Evolutionary conservation across 1,140 invertebrate genomes (phyloP).

Genomic region (Trichonephila inaurata): DNA sequence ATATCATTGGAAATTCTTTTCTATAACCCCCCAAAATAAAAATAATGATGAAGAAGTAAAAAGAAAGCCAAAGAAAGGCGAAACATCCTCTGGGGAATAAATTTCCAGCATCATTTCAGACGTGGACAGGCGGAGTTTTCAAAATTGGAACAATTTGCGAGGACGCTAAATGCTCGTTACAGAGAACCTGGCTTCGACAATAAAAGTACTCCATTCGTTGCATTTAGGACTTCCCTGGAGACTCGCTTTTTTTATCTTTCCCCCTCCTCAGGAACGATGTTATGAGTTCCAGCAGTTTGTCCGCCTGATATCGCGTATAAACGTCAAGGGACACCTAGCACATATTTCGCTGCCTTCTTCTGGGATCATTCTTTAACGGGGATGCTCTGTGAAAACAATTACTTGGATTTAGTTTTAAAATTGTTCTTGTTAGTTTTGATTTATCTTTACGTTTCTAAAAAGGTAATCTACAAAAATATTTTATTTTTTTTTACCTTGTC

Average conservation of each 20-base stretch:
- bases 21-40: background rate
- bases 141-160: constrained; percentile 76
- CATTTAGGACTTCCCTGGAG: constrained; percentile 71
- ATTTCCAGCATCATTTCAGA: constrained; percentile 67
- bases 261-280: constrained; percentile 41
- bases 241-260: constrained; percentile 26
- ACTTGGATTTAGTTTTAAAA: background rate
- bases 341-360: background rate
- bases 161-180: constrained; percentile 75
- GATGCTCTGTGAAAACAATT: background rate
- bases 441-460: too few species aligned
- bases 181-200: constrained; percentile 68
- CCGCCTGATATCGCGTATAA: constrained; percentile 41
- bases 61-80: constrained; percentile 16
- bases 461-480: too few species aligned
- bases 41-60: background rate
- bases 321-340: constrained; percentile 12
- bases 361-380: background rate
- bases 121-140: constrained; percentile 47
- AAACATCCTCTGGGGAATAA: constrained; percentile 52
- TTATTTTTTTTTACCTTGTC: too few species aligned
- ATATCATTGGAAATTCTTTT: background rate
- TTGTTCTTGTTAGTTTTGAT: background rate
- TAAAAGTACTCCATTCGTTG: constrained; percentile 68
- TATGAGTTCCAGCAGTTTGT: constrained; percentile 70